These are phyloP conservation scores for Coracopsis vasa DNA, from an alignment of 2,113 vertebrate genomes.

Conservation along the genomic window DNA sequence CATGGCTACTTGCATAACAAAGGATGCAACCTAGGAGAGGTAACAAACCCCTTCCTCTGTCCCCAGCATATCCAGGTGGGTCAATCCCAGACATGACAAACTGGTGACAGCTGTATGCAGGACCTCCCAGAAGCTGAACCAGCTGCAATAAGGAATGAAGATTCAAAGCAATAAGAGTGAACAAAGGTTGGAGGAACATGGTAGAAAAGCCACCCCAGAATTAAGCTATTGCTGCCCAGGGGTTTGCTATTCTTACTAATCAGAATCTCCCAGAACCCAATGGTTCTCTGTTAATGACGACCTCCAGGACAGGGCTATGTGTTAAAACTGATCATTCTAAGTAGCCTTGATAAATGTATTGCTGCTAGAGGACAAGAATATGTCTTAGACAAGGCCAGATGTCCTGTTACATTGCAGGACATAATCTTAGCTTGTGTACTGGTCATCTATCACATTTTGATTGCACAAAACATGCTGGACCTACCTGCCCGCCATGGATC, in stretches of 20 bases:
- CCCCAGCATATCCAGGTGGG: background rate
- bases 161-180: background rate
- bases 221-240: background rate
- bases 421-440: background rate
- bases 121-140: background rate
- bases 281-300: background rate
- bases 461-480: background rate
- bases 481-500: background rate
- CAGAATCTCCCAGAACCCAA: background rate
- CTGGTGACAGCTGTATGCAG: background rate
- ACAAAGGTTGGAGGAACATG: background rate
- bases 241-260: background rate
- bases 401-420: background rate
- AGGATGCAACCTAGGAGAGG: background rate
- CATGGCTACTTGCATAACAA: background rate
- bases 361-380: conserved; percentile 6
- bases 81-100: background rate
- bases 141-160: background rate
- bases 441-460: background rate
- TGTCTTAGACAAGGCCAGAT: background rate
- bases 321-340: background rate
- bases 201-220: background rate
- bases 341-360: background rate
- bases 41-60: background rate
- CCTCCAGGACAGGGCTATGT: background rate